Conservation (phyloP, 2,113 vertebrate genomes). For the Donacobius atricapilla region DNA sequence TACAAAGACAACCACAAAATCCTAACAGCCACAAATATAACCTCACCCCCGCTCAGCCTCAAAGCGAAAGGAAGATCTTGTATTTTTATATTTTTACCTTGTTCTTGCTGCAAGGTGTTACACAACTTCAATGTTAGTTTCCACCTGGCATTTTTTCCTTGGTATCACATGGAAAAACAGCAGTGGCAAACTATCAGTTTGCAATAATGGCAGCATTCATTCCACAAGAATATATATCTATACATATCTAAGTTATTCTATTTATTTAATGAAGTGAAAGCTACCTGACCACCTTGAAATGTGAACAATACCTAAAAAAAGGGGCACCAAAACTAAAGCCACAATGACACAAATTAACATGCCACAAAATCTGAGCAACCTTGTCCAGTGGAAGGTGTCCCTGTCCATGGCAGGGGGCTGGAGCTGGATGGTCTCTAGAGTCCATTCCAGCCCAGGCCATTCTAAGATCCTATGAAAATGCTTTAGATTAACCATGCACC, state of each 20-base stretch:
- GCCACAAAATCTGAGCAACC: not conserved
- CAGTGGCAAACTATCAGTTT: not conserved
- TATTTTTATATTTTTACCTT: not conserved
- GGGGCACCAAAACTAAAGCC: not conserved
- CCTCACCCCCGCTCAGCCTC: not conserved
- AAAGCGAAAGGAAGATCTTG: not conserved
- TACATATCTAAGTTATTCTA: not conserved
- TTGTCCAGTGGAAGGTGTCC: not conserved
- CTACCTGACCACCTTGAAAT: not conserved
- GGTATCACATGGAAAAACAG: not conserved
- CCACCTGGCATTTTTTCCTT: not conserved
- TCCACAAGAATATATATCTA: not conserved
- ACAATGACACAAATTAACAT: not conserved
- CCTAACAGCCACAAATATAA: not conserved
- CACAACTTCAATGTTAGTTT: not conserved
- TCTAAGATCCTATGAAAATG: not conserved
- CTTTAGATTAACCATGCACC: not conserved
- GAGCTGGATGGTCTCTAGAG: not conserved
- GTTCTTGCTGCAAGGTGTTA: not conserved
- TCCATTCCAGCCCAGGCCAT: not conserved
- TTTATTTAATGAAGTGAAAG: not conserved
- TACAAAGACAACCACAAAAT: not conserved
- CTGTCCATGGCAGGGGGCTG: not conserved
- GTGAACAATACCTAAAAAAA: not conserved
- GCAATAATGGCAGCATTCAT: not conserved